Conservation (phyloP, 2,797 vertebrate genomes). For the Microhierax caerulescens region DNA sequence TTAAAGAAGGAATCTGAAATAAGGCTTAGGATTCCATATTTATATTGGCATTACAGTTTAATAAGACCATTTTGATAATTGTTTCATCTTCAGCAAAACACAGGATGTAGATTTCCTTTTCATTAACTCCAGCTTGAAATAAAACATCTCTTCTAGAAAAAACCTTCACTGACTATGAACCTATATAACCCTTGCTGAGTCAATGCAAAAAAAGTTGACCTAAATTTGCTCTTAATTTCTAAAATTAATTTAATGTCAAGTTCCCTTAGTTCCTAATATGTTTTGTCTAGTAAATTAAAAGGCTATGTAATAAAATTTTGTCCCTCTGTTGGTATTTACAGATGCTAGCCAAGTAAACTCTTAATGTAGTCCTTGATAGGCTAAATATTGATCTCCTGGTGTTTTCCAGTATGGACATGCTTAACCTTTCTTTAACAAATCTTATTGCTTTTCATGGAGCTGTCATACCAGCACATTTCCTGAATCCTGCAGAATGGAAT, state of each 20-base stretch:
- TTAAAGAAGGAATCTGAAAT: background rate
- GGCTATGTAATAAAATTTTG: background rate
- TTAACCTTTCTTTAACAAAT: background rate
- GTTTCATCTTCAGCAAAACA: background rate
- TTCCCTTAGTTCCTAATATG: background rate
- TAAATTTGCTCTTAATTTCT: background rate
- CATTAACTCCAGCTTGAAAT: background rate
- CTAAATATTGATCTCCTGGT: rapidly evolving
- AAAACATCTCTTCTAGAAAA: background rate
- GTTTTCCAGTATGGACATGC: background rate
- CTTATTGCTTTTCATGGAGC: background rate
- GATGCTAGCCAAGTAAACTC: background rate
- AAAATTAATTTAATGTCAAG: background rate
- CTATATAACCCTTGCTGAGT: background rate
- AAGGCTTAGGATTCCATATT: background rate
- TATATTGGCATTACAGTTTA: background rate
- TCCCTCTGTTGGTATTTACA: background rate
- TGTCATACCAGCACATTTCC: background rate
- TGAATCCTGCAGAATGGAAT: background rate
- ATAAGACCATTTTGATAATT: background rate
- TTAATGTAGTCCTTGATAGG: background rate
- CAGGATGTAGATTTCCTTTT: background rate
- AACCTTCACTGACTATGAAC: background rate
- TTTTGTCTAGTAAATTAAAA: background rate
- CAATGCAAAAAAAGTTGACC: background rate